Percentiles rank a stretch among this genome's conserved stretches.
Evolutionary conservation across 2,888 invertebrate species (phyloP).

Genomic region (Troides helena): DNA sequence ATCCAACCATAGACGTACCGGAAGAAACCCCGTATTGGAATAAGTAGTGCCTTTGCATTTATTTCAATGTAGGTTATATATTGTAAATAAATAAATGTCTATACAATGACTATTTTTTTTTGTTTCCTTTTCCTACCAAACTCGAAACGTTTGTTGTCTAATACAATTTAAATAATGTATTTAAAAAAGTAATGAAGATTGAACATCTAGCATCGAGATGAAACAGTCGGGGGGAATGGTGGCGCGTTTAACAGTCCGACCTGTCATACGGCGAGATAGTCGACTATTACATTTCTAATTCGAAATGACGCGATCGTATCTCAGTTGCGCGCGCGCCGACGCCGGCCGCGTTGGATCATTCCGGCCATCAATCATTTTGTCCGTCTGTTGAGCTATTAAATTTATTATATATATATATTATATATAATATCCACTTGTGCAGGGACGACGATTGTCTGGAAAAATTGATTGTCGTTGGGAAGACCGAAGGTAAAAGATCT

Average conservation of each 20-base stretch:
- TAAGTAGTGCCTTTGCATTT: no score
- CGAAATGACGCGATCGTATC: constrained; percentile 47
- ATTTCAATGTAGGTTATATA: no score
- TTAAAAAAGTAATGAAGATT: background rate
- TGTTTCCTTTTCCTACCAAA: no score
- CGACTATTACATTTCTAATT: constrained; percentile 51
- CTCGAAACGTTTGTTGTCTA: no score
- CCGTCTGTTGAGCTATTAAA: constrained; percentile 24
- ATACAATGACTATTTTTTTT: no score
- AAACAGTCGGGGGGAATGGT: constrained; percentile 29
- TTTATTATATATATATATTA: background rate
- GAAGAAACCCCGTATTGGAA: no score
- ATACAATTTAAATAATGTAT: no score
- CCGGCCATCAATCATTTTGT: constrained; percentile 39
- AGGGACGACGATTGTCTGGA: no score
- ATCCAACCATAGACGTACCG: no score
- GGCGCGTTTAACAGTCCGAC: constrained; percentile 36
- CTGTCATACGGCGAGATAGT: constrained; percentile 34
- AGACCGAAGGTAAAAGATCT: no score
- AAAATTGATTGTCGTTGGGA: no score
- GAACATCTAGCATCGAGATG: background rate
- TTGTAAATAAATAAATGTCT: no score
- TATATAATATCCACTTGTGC: background rate
- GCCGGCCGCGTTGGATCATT: constrained; percentile 37
- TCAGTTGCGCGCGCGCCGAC: constrained; percentile 41